Base-by-base conservation (phyloP, 2,113 vertebrate species). In the Sphaerodactylus townsendi region DNA sequence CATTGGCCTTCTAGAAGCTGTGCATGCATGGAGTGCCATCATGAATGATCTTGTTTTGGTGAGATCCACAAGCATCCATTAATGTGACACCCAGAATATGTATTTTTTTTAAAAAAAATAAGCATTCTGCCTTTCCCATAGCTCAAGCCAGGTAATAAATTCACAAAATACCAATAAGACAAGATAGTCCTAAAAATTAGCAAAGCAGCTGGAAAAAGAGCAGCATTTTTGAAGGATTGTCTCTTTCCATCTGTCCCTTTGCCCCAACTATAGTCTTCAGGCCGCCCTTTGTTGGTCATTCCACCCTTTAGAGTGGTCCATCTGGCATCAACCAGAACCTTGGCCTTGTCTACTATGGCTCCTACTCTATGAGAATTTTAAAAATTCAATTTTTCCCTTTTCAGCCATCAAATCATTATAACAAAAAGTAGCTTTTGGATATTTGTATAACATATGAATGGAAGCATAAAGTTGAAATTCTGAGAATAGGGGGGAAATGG, bases 391-490 rank as follows among this genome's bases (percentile, higher is more conserved):
- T 28, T 44, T 41, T 41, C 4, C 7, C 17, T 78, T 64, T 78
- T 64, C 25, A 64, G 23, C 11, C 11, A 44, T 64, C 59, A 48
- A 17, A 28, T 39, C 23, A 10, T 28, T 15, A n/a, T 44, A 59
- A 65, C 56, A 41, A 64, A 41, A 44, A 14, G 14, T 35, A 19
- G 7, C 25, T 14, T 64, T 78, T 33, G 6, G 28, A 41, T 35
- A 59, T 53, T 69, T 69, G 37, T 17, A 77, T 35, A 13, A 30
- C 44, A 30, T 19, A 17, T 62, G 25, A 62, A 62, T 62, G 23
- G 59, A 62, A 62, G 59, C 7, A 62, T 41, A 41, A 48, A 88
- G 71, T 33, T 56, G 74, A 83, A 84, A 89, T 14, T 77, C 13
- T 64, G 5, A 72, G 79, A 1, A 65, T n/a, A 81, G 68, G 25